Base-by-base conservation (phyloP, 2,888 invertebrate species). In the Pyrochroa serraticornis region DNA sequence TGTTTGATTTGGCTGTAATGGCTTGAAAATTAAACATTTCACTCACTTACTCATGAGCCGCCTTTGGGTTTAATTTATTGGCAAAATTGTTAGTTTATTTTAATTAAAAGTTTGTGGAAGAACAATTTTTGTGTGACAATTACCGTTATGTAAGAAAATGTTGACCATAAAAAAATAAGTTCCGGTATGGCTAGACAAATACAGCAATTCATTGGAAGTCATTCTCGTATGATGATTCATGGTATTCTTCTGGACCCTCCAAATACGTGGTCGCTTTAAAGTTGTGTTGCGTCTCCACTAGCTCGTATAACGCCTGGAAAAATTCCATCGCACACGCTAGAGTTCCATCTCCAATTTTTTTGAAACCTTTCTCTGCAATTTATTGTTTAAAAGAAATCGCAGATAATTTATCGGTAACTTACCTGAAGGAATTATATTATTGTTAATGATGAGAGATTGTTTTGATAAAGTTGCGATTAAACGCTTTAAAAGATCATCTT, bases 401-500 rank as follows among this genome's bases (percentile, higher is more conserved):
- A 3, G 22, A 2, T 3, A 43, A 45, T 49, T 30, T 31, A 13
- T 31, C 10, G 9, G 38, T 34, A 44, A 37, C 61, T 49, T 66
- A 77, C 83, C 81, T 68, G 78, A 69, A 13, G 84, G 84, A 52
- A 80, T 71, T 10, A 79, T 69, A n/a, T 70, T 71, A 41, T 79
- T 78, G 53, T 80, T 77, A 9, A 84, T 80, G 58, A 75, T 70
- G 2, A 88, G 79, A 2, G 82, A 82, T 68, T 90, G 89, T 59
- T 91, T 90, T 0, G 89, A 86, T 6, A 90, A 74, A 1, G 88
- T 83, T 1, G 87, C 88, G 31, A 88, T 79, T 10, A 91, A 75
- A 22, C 90, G 82, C 70, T 85, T 85, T 46, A 89, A 77, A 3
- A 91, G 79, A 57, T 85, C 82, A 32, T 84, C 81, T 68, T 86